These are phyloP conservation scores for Microtus ochrogaster DNA, from an alignment of 2,113 vertebrate genomes.

Conservation along the genomic window DNA sequence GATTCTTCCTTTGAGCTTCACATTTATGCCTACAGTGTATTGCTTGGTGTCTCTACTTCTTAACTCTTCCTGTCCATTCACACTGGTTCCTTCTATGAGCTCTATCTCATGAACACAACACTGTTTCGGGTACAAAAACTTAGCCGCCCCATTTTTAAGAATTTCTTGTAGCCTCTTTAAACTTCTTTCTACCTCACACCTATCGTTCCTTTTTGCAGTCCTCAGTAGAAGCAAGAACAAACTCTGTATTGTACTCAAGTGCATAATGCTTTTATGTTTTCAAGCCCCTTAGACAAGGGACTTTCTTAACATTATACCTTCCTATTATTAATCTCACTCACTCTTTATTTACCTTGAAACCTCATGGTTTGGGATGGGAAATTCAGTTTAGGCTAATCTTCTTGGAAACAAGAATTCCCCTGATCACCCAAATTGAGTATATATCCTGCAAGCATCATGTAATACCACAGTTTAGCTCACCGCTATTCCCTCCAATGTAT, in stretches of 20 bases:
- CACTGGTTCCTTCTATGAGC: neutral
- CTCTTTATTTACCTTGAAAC: conserved; percentile 36
- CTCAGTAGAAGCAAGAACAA: neutral
- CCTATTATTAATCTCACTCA: neutral
- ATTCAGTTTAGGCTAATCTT: neutral
- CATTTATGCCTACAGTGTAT: neutral
- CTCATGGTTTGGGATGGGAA: neutral
- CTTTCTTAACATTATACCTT: neutral
- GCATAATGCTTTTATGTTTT: neutral
- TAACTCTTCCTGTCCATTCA: neutral
- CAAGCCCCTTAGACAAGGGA: neutral
- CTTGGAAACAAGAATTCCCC: neutral
- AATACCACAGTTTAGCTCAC: neutral
- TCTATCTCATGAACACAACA: neutral
- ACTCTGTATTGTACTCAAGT: neutral
- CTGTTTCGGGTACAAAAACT: neutral
- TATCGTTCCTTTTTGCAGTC: neutral
- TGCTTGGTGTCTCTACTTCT: neutral
- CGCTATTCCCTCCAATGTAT: neutral
- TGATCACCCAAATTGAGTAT: neutral
- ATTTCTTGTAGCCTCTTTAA: neutral
- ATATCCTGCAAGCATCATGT: neutral
- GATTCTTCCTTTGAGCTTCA: too few relatives aligned
- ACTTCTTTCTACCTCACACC: neutral
- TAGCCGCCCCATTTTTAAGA: neutral